Evolutionary conservation across 2,888 invertebrate genomes (phyloP), one percentile per base, ranked within the genome.

Genomic region (Chelonus formosanus): DNA sequence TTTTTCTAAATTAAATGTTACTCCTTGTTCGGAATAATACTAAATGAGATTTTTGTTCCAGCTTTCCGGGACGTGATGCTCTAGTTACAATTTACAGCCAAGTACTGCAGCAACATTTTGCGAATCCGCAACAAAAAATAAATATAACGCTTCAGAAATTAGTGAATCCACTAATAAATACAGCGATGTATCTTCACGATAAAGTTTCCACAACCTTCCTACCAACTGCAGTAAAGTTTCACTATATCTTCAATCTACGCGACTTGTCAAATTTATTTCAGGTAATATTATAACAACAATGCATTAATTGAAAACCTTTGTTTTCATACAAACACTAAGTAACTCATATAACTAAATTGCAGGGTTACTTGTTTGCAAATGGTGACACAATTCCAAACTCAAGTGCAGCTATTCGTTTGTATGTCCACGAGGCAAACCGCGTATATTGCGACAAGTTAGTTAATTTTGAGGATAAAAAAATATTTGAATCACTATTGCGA

Each of bases 221-320:
- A 70, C 97, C 97, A 0, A 97, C 97, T 0, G 97, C 97, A 32
- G 87, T 95, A 73, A 97, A 96, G 85, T 97, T 97, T 83, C 97
- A 97, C 83, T 98, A 98, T 79, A 89, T 93, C 67, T 98, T 97
- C 85, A 98, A 97, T 83, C 85, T 97, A 62, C 87, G 97, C 66
- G 97, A 98, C 84, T 86, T 97, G 64, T 93, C 96, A 1, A 97
- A 96, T 80, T 92, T 97, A 72, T 97, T 96, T 84, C 95, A 96
- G 89, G 95, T 94, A 85, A 20, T 20, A 20, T 20, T 1, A 20
- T 20, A 20, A 20, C 20, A 20, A 20, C 20, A 20, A 2, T 20
- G 20, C 20, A 20, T 20, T 20, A 20, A 20, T 20, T 20, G 35
- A 20, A 47, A 48, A 31, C 7, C 48, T 56, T 8, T 56, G 36